Conservation (phyloP, 1,140 invertebrate species). For the Drosophila truncata region DNA sequence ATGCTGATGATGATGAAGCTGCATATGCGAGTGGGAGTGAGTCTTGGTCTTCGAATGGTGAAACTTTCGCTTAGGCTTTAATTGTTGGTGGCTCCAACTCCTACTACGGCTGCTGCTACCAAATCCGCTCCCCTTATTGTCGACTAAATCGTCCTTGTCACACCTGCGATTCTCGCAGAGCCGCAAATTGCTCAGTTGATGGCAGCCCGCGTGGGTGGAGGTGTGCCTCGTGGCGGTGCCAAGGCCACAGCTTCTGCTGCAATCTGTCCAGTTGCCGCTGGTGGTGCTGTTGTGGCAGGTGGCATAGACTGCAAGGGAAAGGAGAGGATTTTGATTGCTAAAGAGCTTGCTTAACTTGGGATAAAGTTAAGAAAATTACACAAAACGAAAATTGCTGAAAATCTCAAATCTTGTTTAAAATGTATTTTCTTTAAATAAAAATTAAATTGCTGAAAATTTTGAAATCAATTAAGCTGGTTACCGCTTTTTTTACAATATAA, state of each 20-base stretch:
- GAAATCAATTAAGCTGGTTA: neutral
- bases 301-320: conserved; percentile 80
- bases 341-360: conserved; percentile 40
- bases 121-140: conserved; percentile 59
- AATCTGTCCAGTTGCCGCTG: conserved; percentile 88
- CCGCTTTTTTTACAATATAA: too few species aligned
- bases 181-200: conserved; percentile 87
- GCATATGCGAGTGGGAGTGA: conserved; percentile 11
- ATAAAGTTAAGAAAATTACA: conserved; percentile 3
- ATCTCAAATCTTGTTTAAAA: too few species aligned
- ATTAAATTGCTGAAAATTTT: neutral
- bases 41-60: conserved; percentile 28
- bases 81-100: conserved; percentile 32
- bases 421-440: too few species aligned
- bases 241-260: conserved; percentile 88
- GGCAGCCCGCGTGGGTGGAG: conserved; percentile 87
- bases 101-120: conserved; percentile 12
- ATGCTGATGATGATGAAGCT: conserved; percentile 60
- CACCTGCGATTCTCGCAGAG: conserved; percentile 87
- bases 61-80: conserved; percentile 39
- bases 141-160: conserved; percentile 45
- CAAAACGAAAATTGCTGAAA: neutral
- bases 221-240: conserved; percentile 88
- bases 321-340: conserved; percentile 33
- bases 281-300: conserved; percentile 85